These are phyloP conservation scores for Apodemus sylvaticus DNA, from an alignment of 2,113 vertebrate genomes.

Conservation along the genomic window DNA sequence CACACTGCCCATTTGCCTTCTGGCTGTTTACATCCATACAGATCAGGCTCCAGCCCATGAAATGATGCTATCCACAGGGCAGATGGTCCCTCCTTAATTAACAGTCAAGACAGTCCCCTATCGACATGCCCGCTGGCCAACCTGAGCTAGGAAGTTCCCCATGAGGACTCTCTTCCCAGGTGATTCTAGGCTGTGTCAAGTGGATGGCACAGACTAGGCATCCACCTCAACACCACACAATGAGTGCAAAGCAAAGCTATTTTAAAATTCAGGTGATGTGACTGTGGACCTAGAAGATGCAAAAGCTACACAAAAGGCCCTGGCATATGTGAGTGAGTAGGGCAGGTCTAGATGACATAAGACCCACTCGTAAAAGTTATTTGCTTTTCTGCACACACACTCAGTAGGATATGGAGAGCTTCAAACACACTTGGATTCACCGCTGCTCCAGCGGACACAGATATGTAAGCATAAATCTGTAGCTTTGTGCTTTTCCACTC, in stretches of 20 bases:
- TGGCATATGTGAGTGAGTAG: background rate
- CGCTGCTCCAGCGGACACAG: background rate
- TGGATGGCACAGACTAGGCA: background rate
- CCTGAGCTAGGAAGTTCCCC: background rate
- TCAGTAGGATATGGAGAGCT: background rate
- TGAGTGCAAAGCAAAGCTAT: conserved; percentile 13
- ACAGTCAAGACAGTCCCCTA: background rate
- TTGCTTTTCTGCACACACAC: background rate
- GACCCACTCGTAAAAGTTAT: background rate
- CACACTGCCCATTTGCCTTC: background rate
- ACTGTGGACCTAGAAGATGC: background rate
- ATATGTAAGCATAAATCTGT: conserved; percentile 29
- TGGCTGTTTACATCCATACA: too few relatives aligned
- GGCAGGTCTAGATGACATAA: background rate
- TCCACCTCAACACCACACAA: background rate
- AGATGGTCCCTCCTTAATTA: background rate
- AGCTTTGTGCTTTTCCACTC: too few relatives aligned
- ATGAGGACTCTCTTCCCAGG: too few relatives aligned
- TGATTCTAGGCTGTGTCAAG: background rate
- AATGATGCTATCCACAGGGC: background rate
- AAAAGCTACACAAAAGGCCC: background rate
- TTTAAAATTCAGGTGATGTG: conserved; percentile 18
- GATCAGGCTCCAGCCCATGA: background rate
- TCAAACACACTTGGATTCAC: background rate
- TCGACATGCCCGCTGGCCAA: background rate